phyloP scores from a whole-genome alignment of 2,113 vertebrate genomes.

The Clarias gariepinus region DNA sequence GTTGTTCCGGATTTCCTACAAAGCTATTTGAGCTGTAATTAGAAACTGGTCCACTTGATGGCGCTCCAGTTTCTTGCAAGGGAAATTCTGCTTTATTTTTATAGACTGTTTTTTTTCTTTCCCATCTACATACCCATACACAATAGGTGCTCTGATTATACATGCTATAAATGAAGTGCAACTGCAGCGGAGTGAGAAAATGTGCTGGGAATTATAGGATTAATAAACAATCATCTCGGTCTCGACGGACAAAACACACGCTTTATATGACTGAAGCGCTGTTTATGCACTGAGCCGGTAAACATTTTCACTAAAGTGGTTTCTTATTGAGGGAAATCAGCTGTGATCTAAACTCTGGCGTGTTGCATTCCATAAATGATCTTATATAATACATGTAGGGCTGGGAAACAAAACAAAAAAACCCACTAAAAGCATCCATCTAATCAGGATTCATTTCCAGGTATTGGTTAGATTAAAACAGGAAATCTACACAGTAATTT shows the following conservation, averaged over 20 bases:
- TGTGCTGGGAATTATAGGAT: not conserved
- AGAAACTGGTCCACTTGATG: slow-evolving; percentile 29
- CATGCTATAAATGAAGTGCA: not conserved
- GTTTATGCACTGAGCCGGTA: not conserved
- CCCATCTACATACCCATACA: not conserved
- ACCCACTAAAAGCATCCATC: not conserved
- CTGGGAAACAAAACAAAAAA: not conserved
- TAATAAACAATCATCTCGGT: not conserved
- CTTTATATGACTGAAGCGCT: not conserved
- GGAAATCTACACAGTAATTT: slow-evolving; percentile 34
- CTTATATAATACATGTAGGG: not conserved
- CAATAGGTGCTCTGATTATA: not conserved
- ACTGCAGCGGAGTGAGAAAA: not conserved
- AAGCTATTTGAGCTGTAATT: not conserved
- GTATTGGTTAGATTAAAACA: slow-evolving; percentile 23
- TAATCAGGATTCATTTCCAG: slow-evolving; percentile 19
- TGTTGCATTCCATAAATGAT: no score
- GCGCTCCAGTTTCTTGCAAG: slow-evolving; percentile 21
- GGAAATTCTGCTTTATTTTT: not conserved
- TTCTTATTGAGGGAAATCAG: not conserved
- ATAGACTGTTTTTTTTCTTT: not conserved
- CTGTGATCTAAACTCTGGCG: not conserved
- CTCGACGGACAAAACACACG: not conserved
- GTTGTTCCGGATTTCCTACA: not conserved
- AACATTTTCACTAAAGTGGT: not conserved